Percentiles rank a stretch among this genome's conserved stretches.
Conservation (phyloP, 2,113 vertebrate species). For the Pseudorhombus dupliciocellatus region DNA sequence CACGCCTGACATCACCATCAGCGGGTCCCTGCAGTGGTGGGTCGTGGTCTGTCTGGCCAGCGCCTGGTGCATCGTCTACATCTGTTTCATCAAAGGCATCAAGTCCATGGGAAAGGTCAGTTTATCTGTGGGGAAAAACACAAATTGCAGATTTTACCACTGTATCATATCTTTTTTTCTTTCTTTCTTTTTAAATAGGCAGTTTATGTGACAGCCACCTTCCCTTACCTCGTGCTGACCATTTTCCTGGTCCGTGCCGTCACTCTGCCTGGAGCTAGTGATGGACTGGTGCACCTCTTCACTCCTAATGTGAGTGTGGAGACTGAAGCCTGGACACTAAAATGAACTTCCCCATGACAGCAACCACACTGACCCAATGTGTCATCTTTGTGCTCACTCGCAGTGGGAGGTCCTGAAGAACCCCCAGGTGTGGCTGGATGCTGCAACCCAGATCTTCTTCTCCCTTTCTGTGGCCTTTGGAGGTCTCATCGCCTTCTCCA, state of each 20-base stretch:
- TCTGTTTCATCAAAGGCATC: conserved; percentile 90
- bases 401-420: conserved; percentile 85
- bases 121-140: not conserved
- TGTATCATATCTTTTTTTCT: not conserved
- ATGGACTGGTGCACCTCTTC: conserved; percentile 88
- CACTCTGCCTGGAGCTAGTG: conserved; percentile 86
- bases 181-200: conserved; percentile 72
- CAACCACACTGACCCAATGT: conserved; percentile 47
- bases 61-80: conserved; percentile 86
- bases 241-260: conserved; percentile 88
- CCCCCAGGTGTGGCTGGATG: conserved; percentile 92
- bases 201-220: conserved; percentile 89
- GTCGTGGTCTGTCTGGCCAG: conserved; percentile 83
- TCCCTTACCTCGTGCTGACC: conserved; percentile 91
- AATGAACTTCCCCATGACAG: not conserved
- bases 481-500: conserved; percentile 91
- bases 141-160: not conserved
- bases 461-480: conserved; percentile 92
- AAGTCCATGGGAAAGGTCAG: conserved; percentile 89
- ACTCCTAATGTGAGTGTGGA: conserved; percentile 84
- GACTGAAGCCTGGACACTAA: too few relatives aligned
- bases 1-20: conserved; percentile 74
- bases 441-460: conserved; percentile 94
- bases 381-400: conserved; percentile 18
- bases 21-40: conserved; percentile 85